These are phyloP conservation scores for Argyrosomus regius DNA, from an alignment of 2,797 vertebrate species.

Conservation along the genomic window DNA sequence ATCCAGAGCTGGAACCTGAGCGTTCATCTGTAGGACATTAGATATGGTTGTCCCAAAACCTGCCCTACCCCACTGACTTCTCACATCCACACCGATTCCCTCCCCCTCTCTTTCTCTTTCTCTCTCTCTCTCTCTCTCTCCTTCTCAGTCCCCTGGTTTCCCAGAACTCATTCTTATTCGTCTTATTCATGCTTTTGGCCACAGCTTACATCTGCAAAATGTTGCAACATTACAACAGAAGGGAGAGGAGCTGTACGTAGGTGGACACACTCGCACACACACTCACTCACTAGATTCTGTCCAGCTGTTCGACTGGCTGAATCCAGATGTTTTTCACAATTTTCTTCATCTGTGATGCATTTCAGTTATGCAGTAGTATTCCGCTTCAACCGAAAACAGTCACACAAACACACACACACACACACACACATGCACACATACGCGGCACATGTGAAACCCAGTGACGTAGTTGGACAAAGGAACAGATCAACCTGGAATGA, in stretches of 20 bases:
- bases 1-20: constrained; percentile 43
- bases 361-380: constrained; percentile 54
- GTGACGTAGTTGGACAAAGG: constrained; percentile 29
- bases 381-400: constrained; percentile 25
- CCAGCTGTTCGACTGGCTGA: constrained; percentile 72
- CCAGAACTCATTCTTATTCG: constrained; percentile 70
- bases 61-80: constrained; percentile 35
- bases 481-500: constrained; percentile 44
- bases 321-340: constrained; percentile 73
- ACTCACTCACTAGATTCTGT: constrained; percentile 53
- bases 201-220: constrained; percentile 68
- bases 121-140: constrained; percentile 6
- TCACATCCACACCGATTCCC: constrained; percentile 14
- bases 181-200: constrained; percentile 70
- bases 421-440: constrained; percentile 4
- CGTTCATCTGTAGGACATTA: constrained; percentile 74
- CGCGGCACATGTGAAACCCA: neutral
- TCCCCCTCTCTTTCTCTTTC: too few relatives aligned
- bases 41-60: constrained; percentile 64
- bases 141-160: constrained; percentile 46
- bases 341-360: constrained; percentile 63
- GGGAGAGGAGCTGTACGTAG: constrained; percentile 48
- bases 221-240: constrained; percentile 73
- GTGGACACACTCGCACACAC: constrained; percentile 49
- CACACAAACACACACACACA: neutral